These are phyloP conservation scores for Antennarius maculatus DNA, from an alignment of 2,797 vertebrate genomes.

Conservation along the genomic window DNA sequence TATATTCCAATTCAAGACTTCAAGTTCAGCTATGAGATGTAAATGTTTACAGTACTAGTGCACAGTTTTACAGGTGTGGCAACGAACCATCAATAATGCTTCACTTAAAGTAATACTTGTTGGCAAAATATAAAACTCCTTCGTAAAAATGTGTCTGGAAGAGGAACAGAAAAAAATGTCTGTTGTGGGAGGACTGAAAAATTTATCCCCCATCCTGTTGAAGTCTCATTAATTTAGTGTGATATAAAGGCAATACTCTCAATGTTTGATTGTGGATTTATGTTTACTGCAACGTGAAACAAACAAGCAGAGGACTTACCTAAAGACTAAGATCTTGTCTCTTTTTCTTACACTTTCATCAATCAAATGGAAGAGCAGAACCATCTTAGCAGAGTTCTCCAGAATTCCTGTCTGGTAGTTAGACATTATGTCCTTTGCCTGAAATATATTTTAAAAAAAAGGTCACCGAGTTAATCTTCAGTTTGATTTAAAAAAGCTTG, in stretches of 20 bases:
- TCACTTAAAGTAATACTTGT: not conserved
- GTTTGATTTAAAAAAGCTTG: not conserved
- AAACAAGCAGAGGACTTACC: conserved; percentile 75
- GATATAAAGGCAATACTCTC: conserved; percentile 15
- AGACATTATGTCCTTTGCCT: conserved; percentile 96
- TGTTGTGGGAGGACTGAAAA: not conserved
- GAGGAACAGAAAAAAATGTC: not conserved
- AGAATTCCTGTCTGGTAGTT: conserved; percentile 91
- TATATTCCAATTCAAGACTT: not conserved
- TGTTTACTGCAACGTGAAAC: not conserved
- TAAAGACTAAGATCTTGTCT: conserved; percentile 98
- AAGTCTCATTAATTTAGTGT: conserved; percentile 13
- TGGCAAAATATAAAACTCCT: conserved; percentile 1
- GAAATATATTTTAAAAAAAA: conserved; percentile 9
- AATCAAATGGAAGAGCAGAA: conserved; percentile 95
- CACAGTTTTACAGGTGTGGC: not conserved
- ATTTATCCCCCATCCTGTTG: not conserved
- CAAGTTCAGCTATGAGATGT: not conserved
- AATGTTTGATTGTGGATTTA: conserved; percentile 31
- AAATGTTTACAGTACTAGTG: not conserved
- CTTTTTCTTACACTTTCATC: conserved; percentile 92
- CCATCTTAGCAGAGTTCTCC: conserved; percentile 98
- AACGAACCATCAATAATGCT: not conserved
- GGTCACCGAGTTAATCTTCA: not conserved
- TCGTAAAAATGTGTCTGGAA: conserved; percentile 2